These are phyloP conservation scores for Psittacus erithacus DNA, from an alignment of 2,113 vertebrate species.

Conservation along the genomic window DNA sequence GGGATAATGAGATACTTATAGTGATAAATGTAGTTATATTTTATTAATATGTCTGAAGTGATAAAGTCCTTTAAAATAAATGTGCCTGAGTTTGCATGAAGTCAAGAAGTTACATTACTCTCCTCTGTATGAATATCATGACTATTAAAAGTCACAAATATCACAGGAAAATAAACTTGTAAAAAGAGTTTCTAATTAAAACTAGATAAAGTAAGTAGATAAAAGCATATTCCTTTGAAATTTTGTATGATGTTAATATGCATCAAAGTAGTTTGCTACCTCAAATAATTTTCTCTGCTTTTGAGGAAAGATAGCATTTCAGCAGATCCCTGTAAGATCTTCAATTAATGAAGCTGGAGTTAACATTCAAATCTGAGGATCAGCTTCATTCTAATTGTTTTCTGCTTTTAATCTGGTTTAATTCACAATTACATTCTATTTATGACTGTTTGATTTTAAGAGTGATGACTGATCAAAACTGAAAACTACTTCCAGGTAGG, in stretches of 20 bases:
- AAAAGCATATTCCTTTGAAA: not conserved
- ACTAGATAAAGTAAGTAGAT: not conserved
- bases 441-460: not conserved
- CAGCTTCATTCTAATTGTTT: not conserved
- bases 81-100: not conserved
- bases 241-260: not conserved
- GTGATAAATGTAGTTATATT: not conserved
- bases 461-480: not conserved
- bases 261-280: accelerated
- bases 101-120: not conserved
- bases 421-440: not conserved
- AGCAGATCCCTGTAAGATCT: not conserved
- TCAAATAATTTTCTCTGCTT: not conserved
- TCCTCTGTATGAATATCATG: accelerated
- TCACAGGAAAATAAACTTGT: not conserved
- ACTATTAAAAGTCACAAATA: not conserved
- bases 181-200: not conserved
- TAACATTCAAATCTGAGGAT: not conserved
- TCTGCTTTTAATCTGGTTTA: not conserved
- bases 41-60: not conserved
- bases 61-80: not conserved
- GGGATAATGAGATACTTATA: not conserved
- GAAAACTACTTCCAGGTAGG: not conserved
- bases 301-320: not conserved
- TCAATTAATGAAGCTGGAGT: not conserved